phyloP scores from a whole-genome alignment of 2,113 vertebrate genomes.

The Leptocoma aspasia region DNA sequence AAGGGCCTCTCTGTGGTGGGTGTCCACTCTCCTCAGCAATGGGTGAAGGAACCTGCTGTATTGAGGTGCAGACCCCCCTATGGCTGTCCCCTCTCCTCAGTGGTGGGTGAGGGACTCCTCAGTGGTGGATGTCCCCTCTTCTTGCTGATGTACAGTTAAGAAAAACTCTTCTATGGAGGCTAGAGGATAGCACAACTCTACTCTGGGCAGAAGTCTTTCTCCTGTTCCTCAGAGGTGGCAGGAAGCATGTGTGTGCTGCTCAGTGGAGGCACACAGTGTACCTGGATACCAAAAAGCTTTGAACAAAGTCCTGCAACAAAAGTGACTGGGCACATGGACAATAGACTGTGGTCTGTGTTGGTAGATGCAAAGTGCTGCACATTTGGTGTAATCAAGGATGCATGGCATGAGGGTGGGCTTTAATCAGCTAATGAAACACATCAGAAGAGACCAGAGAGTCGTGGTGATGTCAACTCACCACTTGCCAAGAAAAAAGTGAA shows the following conservation, averaged over 20 bases:
- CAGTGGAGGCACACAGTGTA: neutral
- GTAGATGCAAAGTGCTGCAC: neutral
- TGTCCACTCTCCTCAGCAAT: neutral
- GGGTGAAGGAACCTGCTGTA: neutral
- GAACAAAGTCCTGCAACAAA: neutral
- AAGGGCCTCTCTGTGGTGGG: neutral
- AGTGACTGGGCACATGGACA: accelerated
- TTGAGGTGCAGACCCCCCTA: accelerated
- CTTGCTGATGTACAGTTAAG: neutral
- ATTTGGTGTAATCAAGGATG: neutral
- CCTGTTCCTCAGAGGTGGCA: neutral
- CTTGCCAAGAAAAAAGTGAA: neutral
- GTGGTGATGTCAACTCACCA: neutral
- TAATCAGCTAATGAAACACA: neutral
- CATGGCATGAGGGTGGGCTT: accelerated
- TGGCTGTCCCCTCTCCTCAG: neutral
- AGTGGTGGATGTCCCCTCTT: accelerated
- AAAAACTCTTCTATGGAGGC: neutral
- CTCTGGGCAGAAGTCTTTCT: neutral
- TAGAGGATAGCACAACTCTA: neutral
- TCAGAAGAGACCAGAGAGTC: neutral
- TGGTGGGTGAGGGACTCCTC: neutral
- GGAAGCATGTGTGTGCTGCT: neutral
- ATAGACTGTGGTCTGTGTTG: accelerated
- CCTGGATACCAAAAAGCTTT: neutral